A percentile compares a stretch with the other conserved stretches of the same genome.
Evolutionary conservation across 2,797 vertebrate species (phyloP).

Genomic region (Hybognathus amarus): DNA sequence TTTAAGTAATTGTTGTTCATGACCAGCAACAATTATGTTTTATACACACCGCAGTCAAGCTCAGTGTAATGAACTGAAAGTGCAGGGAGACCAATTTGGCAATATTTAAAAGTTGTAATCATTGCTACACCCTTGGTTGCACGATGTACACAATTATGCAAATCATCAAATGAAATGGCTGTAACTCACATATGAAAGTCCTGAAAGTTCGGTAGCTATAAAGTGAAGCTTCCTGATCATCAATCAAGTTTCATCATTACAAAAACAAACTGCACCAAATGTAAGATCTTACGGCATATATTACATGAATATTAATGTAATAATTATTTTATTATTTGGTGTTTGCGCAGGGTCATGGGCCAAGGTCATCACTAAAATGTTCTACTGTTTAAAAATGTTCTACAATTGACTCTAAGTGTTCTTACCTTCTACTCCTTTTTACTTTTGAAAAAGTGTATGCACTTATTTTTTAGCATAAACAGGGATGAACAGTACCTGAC

Average conservation of each 20-base stretch:
- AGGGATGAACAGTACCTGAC: not conserved
- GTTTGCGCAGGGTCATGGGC: not conserved
- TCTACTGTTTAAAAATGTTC: no score
- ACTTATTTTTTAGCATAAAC: not conserved
- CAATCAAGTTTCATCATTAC: not conserved
- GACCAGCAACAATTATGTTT: not conserved
- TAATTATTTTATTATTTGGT: no score
- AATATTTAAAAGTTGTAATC: constrained; percentile 10
- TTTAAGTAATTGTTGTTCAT: constrained; percentile 1
- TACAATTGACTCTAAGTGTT: no score
- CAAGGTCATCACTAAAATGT: not conserved
- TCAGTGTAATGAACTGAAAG: not conserved
- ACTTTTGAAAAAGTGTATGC: not conserved
- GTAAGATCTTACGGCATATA: no score
- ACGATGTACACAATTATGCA: not conserved
- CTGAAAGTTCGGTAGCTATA: no score
- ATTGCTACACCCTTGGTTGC: not conserved
- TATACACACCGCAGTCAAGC: constrained; percentile 1
- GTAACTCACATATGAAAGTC: not conserved
- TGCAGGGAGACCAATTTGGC: not conserved
- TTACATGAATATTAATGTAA: no score
- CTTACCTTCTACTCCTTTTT: not conserved
- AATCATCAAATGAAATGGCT: not conserved
- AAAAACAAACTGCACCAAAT: not conserved
- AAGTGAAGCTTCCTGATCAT: not conserved